Base-by-base conservation (phyloP, 2,888 invertebrate species). In the Invenusta paracnida region DNA sequence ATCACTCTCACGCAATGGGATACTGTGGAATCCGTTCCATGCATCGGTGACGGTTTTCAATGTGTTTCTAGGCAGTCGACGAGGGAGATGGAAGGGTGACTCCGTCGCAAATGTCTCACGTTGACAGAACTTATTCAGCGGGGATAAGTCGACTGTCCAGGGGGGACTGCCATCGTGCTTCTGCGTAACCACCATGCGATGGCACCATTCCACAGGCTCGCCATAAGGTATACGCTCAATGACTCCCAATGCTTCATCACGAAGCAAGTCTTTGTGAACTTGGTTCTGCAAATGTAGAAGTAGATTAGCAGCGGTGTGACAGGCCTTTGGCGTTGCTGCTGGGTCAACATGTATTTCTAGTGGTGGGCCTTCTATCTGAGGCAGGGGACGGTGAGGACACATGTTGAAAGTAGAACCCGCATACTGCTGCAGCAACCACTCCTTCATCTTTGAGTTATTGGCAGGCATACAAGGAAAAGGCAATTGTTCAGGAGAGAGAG, bases 21-120 rank as follows among this genome's bases (percentile, higher is more conserved):
- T 85, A 27, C 66, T 79, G 81, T 87, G 87, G 86, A 86, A 87
- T n/a, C 83, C 87, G 73, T 87, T 87, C 85, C 87, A 87, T 1
- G 87, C 86, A 67, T 86, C 86, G n/a, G 86, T 86, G 17, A 88
- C 87, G 13, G 87, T 87, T 66, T 88, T 87, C 83, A 85, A 86
- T 30, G 30, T 86, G 23, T 84, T 86, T n/a, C 87, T 85, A 13
- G 88, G 87, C 25, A 87, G 73, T 1, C 85, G 81, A 81, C 84
- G 82, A n/a, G 87, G 87, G 25, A 85, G 85, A 83, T 87, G 86
- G 83, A 87, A 87, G 0, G 87, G 86, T n/a, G 79, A 13, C 27
- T 79, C n/a, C n/a, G n/a, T n/a, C n/a, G n/a, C n/a, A n/a, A n/a
- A n/a, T n/a, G n/a, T n/a, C n/a, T n/a, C n/a, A n/a, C n/a, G n/a